Base-by-base conservation (phyloP, 2,113 vertebrate species). In the Festucalex cinctus region DNA sequence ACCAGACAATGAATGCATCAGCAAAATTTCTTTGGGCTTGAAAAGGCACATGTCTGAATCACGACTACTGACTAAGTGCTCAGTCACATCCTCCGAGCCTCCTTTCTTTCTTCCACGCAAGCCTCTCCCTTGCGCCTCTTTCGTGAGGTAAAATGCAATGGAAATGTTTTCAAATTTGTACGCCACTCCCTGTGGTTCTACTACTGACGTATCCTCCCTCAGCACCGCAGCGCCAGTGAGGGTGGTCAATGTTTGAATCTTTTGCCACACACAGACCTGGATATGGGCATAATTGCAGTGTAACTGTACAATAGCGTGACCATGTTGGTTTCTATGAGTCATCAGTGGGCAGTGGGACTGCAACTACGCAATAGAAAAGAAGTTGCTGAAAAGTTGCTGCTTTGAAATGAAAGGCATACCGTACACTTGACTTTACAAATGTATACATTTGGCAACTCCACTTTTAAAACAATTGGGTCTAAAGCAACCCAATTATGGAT, bases 181-280 rank as follows among this genome's bases (percentile, higher is more conserved):
- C 3, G 69, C 39, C 79, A 63, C 76, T 68, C 81, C 76, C 77
- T 76, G 76, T 75, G 83, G 64, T 74, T 85, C 37, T 60, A 14
- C 19, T 16, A 41, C 59, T 2, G 2, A 41, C 12, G 24, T 28
- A 13, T 28, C 8, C 24, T 51, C 48, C 48, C 48, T 22, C 6
- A 57, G 12, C 1, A 6, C 16, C 1, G 51, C 22, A 26, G 51
- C 35, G 39, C 17, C 9, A 41, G 5, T 13, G 36, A 39, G 36
- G 6, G 20, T 39, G 37, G 20, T 39, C 20, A 37, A 16, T 13
- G 59, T 2, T 43, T 8, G 37, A 24, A 61, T 61, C 59, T 41
- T 56, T 56, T 28, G 53, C 53, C 26, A 12, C 53, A 28, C 24
- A 16, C 53, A 16, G 37, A 61, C 12, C 59, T 14, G 37, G n/a